These are phyloP conservation scores for Hippolais icterina DNA, from an alignment of 2,113 vertebrate species.

Conservation along the genomic window DNA sequence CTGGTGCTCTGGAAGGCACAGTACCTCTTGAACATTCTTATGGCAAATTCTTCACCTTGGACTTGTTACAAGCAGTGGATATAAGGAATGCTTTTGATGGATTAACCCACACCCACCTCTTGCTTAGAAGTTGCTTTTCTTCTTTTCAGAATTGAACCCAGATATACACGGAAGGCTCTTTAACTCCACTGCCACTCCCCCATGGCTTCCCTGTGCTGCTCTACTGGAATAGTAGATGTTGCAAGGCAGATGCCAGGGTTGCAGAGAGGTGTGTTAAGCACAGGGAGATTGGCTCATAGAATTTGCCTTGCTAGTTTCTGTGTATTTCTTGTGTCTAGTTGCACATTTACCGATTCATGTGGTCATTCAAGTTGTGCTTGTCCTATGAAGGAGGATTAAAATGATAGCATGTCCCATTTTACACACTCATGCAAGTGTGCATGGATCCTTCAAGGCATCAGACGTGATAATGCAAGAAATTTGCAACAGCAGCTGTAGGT, in stretches of 20 bases:
- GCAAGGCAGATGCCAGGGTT: neutral
- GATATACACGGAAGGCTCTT: neutral
- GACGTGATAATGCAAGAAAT: neutral
- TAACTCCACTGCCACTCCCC: accelerated
- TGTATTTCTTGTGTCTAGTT: neutral
- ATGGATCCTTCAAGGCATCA: neutral
- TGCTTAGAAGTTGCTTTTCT: neutral
- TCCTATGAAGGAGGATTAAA: neutral
- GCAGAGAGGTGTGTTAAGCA: accelerated
- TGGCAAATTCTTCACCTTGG: neutral
- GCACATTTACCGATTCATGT: neutral
- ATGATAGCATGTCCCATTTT: neutral
- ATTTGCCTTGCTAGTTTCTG: neutral
- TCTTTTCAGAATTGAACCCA: neutral
- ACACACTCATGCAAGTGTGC: accelerated
- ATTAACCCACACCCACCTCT: neutral
- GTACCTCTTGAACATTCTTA: neutral
- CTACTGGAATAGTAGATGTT: neutral
- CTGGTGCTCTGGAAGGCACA: neutral
- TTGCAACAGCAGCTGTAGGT: neutral
- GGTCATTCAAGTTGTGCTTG: neutral
- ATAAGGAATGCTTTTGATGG: neutral
- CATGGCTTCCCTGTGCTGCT: neutral
- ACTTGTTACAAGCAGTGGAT: neutral
- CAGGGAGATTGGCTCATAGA: neutral